Evolutionary conservation across 53 echinoderm and acorn worm genomes (phyloP).

Genomic region (Temnopleurus reevesii): DNA sequence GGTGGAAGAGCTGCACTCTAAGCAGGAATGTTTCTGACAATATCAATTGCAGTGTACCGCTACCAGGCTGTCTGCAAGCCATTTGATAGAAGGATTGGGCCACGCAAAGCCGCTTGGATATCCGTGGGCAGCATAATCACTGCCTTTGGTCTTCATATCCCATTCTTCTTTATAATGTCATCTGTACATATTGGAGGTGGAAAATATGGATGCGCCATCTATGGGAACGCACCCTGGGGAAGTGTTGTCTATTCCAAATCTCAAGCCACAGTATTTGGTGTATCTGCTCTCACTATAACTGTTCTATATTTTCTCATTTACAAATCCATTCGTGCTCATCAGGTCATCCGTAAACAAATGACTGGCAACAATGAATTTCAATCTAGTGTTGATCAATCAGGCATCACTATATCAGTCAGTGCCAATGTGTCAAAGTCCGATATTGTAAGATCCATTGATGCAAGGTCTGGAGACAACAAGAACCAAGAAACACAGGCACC

Average conservation of each 20-base stretch:
- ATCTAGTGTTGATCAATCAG: not conserved
- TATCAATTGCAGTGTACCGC: conserved; percentile 27
- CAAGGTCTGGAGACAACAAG: not conserved
- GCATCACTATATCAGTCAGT: not conserved
- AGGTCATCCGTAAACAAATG: conserved; percentile 17
- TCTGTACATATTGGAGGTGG: not conserved
- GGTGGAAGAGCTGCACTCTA: conserved; percentile 27
- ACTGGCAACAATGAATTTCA: not conserved
- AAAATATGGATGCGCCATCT: not conserved
- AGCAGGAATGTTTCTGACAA: conserved; percentile 15
- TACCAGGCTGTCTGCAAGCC: conserved; percentile 27
- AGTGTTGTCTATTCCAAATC: not conserved
- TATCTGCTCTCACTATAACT: not conserved
- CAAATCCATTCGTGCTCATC: conserved; percentile 21
- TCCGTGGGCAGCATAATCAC: not conserved
- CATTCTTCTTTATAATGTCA: conserved; percentile 18
- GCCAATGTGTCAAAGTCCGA: not conserved
- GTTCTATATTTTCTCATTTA: conserved; percentile 6
- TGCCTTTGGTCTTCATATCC: conserved; percentile 19
- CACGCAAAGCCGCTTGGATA: not conserved
- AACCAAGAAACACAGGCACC: not conserved
- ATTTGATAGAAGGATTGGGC: not conserved
- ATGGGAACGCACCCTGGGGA: conserved; percentile 21
- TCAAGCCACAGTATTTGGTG: not conserved
- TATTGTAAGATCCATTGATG: not conserved